These are phyloP conservation scores for Epizoanthus stellaris DNA, from an alignment of 92 coral and sea anemone species.

Conservation along the genomic window DNA sequence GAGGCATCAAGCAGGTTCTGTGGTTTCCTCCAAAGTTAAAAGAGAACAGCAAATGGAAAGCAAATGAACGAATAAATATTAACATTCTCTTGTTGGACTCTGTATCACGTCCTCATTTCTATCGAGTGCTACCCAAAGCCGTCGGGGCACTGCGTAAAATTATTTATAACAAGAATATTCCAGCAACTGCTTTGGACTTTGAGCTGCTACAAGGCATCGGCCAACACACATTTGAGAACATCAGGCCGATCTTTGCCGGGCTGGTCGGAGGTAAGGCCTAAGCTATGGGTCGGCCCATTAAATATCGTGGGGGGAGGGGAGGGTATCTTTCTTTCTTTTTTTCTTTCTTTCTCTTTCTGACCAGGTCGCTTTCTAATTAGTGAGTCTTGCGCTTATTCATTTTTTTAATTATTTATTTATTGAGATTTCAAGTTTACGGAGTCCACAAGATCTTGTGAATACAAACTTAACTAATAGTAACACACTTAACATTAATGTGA, in stretches of 20 bases:
- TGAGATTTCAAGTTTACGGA: too few species aligned
- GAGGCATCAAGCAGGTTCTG: slow-evolving; percentile 36
- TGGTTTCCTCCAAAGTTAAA: slow-evolving; percentile 32
- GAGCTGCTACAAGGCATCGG: slow-evolving; percentile 56
- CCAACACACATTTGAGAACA: slow-evolving; percentile 60
- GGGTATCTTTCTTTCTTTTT: too few species aligned
- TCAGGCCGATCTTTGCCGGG: slow-evolving; percentile 55
- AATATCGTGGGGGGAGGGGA: too few species aligned
- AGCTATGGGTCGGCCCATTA: too few species aligned
- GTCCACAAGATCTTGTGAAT: too few species aligned
- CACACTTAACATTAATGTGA: too few species aligned
- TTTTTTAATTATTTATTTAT: too few species aligned
- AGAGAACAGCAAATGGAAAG: slow-evolving; percentile 8
- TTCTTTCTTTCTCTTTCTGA: too few species aligned
- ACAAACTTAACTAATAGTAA: too few species aligned
- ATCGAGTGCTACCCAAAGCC: slow-evolving; percentile 50
- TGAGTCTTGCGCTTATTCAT: too few species aligned
- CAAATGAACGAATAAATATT: slow-evolving; percentile 23
- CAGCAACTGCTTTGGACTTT: slow-evolving; percentile 53
- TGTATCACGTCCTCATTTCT: slow-evolving; percentile 52
- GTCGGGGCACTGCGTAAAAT: slow-evolving; percentile 49
- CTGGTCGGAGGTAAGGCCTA: slow-evolving; percentile 49
- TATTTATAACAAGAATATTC: slow-evolving; percentile 33
- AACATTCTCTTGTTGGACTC: slow-evolving; percentile 55
- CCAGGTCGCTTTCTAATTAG: too few species aligned